phyloP scores from a whole-genome alignment of 1,140 invertebrate species.

The Drosophila neocordata region DNA sequence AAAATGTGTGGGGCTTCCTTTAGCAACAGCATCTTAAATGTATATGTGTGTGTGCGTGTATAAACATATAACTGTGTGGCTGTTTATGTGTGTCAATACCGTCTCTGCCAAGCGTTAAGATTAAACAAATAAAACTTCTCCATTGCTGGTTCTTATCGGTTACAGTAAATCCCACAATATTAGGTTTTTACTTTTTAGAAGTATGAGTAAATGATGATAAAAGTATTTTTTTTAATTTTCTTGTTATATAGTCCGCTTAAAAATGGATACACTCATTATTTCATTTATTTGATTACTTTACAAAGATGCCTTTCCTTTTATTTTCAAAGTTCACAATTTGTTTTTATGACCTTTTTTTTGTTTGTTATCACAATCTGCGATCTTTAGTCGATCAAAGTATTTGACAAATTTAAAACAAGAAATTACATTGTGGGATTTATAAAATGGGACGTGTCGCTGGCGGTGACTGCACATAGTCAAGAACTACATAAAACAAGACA shows the following conservation, averaged over 20 bases:
- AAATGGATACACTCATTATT: too few species aligned
- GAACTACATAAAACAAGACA: background rate
- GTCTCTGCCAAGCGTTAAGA: background rate
- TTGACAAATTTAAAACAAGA: background rate
- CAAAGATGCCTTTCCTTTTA: background rate
- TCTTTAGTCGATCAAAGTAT: background rate
- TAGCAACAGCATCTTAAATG: background rate
- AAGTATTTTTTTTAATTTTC: too few species aligned
- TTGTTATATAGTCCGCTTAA: too few species aligned
- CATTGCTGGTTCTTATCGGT: conserved; percentile 1
- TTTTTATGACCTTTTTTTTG: background rate
- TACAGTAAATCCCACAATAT: background rate
- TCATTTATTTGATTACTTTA: background rate
- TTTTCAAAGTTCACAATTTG: background rate
- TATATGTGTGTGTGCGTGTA: conserved; percentile 5
- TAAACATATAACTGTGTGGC: background rate
- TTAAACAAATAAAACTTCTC: background rate
- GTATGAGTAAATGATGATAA: too few species aligned
- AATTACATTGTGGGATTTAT: background rate
- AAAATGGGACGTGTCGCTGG: conserved; percentile 50
- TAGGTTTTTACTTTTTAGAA: background rate
- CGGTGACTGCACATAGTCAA: conserved; percentile 40
- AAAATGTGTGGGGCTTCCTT: conserved; percentile 52
- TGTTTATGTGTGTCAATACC: background rate
- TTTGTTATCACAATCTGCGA: background rate